Percentiles rank a stretch among this genome's conserved stretches.
Conservation (phyloP, 2,113 vertebrate genomes). For the Microcebus lehilahytsara region DNA sequence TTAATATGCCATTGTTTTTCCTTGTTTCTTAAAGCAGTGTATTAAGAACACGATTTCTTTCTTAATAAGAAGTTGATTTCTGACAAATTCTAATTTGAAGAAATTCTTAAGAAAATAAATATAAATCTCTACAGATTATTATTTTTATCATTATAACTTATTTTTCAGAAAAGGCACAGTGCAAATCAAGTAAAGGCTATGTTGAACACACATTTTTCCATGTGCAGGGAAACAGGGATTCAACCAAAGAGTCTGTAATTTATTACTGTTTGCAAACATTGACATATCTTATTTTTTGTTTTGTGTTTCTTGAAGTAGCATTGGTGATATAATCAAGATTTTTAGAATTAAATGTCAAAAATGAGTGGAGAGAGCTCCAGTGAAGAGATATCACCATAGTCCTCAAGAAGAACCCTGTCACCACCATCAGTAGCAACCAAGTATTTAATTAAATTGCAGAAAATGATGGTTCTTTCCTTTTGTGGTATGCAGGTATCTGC, state of each 20-base stretch:
- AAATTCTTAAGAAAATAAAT: slow-evolving; percentile 37
- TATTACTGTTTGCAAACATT: background rate
- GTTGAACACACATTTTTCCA: background rate
- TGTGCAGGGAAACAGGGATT: background rate
- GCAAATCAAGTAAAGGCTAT: background rate
- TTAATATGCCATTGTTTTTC: background rate
- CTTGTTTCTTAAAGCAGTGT: background rate
- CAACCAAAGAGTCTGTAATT: background rate
- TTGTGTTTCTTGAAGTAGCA: background rate
- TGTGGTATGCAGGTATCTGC: background rate
- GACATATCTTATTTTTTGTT: background rate
- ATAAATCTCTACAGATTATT: background rate
- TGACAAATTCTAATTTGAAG: slow-evolving; percentile 3
- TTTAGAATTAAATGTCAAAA: slow-evolving; percentile 34
- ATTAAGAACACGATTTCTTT: background rate
- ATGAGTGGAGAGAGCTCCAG: background rate
- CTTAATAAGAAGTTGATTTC: background rate
- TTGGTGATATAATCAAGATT: background rate
- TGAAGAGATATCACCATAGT: background rate
- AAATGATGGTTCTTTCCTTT: background rate
- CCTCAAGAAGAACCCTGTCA: background rate
- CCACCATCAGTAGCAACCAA: background rate
- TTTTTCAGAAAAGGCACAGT: background rate
- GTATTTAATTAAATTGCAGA: background rate
- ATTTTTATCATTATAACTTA: slow-evolving; percentile 37